Evolutionary conservation across 1,140 invertebrate species (phyloP), one percentile per base, ranked within the genome.

Genomic region (Sinonovacula constricta): DNA sequence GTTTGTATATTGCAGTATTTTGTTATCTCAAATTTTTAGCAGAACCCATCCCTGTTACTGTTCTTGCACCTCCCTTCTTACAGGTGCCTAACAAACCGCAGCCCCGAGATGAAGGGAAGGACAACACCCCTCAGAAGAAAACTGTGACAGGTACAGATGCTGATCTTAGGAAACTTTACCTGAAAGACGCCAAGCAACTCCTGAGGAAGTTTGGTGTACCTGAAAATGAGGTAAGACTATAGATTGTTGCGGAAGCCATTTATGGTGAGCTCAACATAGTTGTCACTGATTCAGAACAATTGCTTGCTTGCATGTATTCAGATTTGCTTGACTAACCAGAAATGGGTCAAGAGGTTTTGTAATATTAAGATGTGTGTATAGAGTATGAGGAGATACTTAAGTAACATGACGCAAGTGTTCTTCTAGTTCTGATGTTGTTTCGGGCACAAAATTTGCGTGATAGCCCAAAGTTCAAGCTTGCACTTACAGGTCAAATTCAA

Each of bases 131-230:
- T 95, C 56, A 96, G 62, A 99, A 99, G 90, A 93, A 97, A 82
- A 98, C 97, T 1, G 98, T 99, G 0, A 99, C 98, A 0, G 99
- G 99, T 51, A 99, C 98, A 0, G 98, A 99, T 91, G 98, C 99
- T 14, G 99, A 99, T 94, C 93, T 99, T 79, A 93, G 99, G 77
- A 94, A 97, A 76, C 92, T 99, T 0, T 97, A 97, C 0, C 92
- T 99, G 36, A 99, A 98, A 84, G 97, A 99, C 88, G 99, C 99
- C 3, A 99, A 99, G 91, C 95, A 97, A 30, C 91, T 99, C 30
- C 91, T 99, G 22, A 93, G 97, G 56, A 98, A 99, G 90, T 99
- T 98, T 90, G 97, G 97, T 28, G 97, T 99, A 4, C 96, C 97
- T 1, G 99, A 99, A 89, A 97, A 99, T 84, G 98, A 99, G 92